These are phyloP conservation scores for Oryzias dopingdopingensis DNA, from an alignment of 2,797 vertebrate genomes.

Conservation along the genomic window DNA sequence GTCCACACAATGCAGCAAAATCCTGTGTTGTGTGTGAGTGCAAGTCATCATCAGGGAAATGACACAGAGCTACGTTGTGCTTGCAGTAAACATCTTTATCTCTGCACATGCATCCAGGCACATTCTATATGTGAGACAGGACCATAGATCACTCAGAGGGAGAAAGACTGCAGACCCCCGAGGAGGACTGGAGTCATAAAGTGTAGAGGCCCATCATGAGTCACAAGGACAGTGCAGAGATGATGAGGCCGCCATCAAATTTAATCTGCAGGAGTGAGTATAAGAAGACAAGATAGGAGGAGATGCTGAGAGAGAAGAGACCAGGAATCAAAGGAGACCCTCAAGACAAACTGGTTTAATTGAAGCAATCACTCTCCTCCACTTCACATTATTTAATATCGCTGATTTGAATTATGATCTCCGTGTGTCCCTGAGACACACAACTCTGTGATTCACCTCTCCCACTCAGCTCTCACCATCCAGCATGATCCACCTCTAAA, in stretches of 20 bases:
- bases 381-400: slow-evolving; percentile 31
- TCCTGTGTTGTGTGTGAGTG: not conserved
- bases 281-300: slow-evolving; percentile 14
- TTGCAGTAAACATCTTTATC: not conserved
- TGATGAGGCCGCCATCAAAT: slow-evolving; percentile 58
- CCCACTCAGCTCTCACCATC: not conserved
- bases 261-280: slow-evolving; percentile 42
- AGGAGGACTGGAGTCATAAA: slow-evolving; percentile 51
- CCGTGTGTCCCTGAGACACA: slow-evolving; percentile 33
- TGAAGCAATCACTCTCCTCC: slow-evolving; percentile 45
- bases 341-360: slow-evolving; percentile 52
- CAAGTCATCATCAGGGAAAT: slow-evolving; percentile 1
- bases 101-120: not conserved
- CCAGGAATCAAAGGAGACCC: slow-evolving; percentile 25
- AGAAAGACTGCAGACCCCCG: slow-evolving; percentile 18
- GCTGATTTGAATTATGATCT: slow-evolving; percentile 54
- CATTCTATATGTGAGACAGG: slow-evolving; percentile 6
- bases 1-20: not conserved
- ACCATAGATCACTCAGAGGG: slow-evolving; percentile 28
- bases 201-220: slow-evolving; percentile 17
- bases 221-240: slow-evolving; percentile 53
- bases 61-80: not conserved
- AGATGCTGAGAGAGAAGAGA: slow-evolving; percentile 3
- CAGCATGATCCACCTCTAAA: slow-evolving; percentile 19
- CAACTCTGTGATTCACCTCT: slow-evolving; percentile 24